phyloP scores from a whole-genome alignment of 2,888 invertebrate genomes.

The Euplagia quadripunctaria region DNA sequence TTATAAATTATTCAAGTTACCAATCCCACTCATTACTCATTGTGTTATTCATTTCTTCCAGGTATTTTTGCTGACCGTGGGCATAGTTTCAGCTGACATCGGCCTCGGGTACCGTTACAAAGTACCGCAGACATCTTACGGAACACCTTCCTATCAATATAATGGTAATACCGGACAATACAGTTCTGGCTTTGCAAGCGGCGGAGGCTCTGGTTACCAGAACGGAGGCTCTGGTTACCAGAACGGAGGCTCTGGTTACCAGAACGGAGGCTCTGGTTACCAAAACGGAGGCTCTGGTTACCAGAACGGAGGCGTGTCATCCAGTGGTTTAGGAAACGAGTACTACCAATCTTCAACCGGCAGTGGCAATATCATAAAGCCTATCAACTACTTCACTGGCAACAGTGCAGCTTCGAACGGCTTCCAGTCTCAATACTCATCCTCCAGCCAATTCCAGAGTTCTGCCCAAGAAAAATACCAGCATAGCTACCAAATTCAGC shows the following conservation, averaged over 20 bases:
- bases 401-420: constrained; percentile 16
- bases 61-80: constrained; percentile 67
- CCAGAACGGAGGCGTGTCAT: background rate
- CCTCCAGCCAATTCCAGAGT: constrained; percentile 53
- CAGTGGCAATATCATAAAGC: constrained; percentile 26
- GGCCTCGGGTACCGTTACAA: constrained; percentile 78
- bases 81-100: constrained; percentile 72
- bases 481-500: constrained; percentile 90
- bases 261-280: no score
- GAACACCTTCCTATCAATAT: constrained; percentile 69
- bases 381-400: constrained; percentile 37
- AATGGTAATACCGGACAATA: constrained; percentile 54
- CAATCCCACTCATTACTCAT: background rate
- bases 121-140: constrained; percentile 77
- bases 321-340: constrained; percentile 18
- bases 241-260: background rate
- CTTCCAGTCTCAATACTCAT: constrained; percentile 51
- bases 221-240: constrained; percentile 26
- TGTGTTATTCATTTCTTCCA: constrained; percentile 53
- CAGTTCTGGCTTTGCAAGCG: constrained; percentile 46
- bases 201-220: constrained; percentile 16
- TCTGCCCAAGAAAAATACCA: constrained; percentile 60
- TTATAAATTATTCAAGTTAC: no score
- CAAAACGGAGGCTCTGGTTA: constrained; percentile 23
- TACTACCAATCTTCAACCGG: constrained; percentile 31